Evolutionary conservation across 2,888 invertebrate species (phyloP), one percentile per base, ranked within the genome.

Genomic region (Dilophus febrilis): DNA sequence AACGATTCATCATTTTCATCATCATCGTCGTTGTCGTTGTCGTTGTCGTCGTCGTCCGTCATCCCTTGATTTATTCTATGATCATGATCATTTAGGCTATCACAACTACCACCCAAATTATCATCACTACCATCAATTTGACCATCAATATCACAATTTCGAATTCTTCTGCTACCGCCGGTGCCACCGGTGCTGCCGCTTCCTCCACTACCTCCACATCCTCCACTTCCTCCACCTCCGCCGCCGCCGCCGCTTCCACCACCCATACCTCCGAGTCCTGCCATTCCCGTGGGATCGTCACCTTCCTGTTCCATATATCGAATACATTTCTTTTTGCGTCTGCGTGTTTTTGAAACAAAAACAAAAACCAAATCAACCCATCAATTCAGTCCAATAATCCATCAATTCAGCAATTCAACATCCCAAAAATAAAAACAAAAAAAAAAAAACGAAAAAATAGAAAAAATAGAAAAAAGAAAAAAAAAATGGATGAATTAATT

Each of bases 241-340:
- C 83, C 79, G 55, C 86, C 78, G n/a, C n/a, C n/a, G 52, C 80
- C 83, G 49, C 82, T 63, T 54, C 81, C 77, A 52, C 78, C 79
- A 58, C 79, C 78, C 45, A 73, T 74, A 54, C 73, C 74, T 51
- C 71, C 71, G 11, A 33, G 35, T 19, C 30, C 37, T 42, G 45
- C 44, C 22, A 22, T 22, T 48, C 66, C 68, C 50, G 70, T 71
- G 47, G 69, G 70, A 53, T 74, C 77, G 47, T 75, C 62, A 65
- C 76, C 67, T 65, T 74, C 68, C 51, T 82, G 78, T 70, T 88
- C 90, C 81, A 88, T 82, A 70, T 91, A 91, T 52, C 91, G 83
- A 58, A 91, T 85, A 72, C 91, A 91, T 68, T 91, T 91, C 68
- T 91, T 91, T 77, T 91, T 91, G 72, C 91, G 87, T 72, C 90